Evolutionary conservation across 2,113 vertebrate species (phyloP).

Genomic region (Pseudorectes ferrugineus): DNA sequence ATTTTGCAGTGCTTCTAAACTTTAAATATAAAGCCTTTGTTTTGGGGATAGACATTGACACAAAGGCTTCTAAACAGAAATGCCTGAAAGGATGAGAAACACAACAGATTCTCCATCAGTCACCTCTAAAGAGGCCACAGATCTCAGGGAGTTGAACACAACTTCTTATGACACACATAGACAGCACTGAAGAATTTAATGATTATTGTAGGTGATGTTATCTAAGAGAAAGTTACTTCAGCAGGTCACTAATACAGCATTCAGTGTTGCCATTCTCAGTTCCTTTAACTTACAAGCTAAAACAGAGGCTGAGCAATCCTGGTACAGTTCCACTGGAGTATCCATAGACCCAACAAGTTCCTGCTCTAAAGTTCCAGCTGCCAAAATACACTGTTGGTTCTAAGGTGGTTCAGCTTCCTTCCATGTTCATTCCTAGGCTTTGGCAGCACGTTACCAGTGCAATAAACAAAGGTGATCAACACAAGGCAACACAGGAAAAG

Average conservation of each 20-base stretch:
- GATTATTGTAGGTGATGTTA: neutral
- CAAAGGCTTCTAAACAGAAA: neutral
- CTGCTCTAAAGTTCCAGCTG: neutral
- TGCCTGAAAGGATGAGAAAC: neutral
- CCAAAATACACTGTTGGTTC: neutral
- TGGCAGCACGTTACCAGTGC: slow-evolving; percentile 92
- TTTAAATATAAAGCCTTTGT: neutral
- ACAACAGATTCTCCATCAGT: neutral
- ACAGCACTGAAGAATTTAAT: neutral
- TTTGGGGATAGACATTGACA: neutral
- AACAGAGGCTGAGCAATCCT: neutral
- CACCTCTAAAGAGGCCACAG: neutral
- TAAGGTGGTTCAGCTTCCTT: neutral
- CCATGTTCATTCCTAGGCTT: slow-evolving; percentile 71
- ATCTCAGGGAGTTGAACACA: neutral
- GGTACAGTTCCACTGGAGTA: neutral
- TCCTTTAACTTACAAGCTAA: neutral
- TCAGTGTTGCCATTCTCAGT: neutral
- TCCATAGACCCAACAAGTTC: neutral
- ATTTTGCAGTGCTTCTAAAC: neutral
- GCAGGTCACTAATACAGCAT: neutral
- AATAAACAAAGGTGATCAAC: slow-evolving; percentile 86
- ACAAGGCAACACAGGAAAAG: slow-evolving; percentile 89
- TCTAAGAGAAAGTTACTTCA: neutral
- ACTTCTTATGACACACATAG: neutral